A percentile compares a stretch with the other conserved stretches of the same genome.
Evolutionary conservation across 2,888 invertebrate genomes (phyloP).

Genomic region (Auanema freiburgensis): DNA sequence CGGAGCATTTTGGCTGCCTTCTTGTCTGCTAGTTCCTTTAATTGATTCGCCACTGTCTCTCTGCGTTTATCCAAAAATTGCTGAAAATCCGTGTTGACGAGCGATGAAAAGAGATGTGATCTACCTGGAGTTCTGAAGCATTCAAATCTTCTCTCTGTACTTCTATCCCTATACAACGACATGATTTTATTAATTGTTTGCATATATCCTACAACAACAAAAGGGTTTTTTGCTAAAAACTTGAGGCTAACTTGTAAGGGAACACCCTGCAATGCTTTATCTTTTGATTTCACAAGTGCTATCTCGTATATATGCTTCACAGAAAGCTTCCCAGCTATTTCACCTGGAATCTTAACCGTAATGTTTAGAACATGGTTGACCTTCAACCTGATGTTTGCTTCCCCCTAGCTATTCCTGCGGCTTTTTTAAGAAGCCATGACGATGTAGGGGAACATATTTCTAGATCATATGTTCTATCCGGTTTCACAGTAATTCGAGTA

Average conservation of each 20-base stretch:
- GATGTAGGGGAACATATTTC: conserved; percentile 84
- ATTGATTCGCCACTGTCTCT: conserved; percentile 49
- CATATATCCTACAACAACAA: conserved; percentile 41
- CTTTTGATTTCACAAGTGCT: conserved; percentile 80
- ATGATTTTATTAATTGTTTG: conserved; percentile 44
- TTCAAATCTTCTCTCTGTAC: conserved; percentile 58
- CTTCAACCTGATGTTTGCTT: conserved; percentile 36
- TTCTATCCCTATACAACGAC: conserved; percentile 52
- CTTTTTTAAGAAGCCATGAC: conserved; percentile 83
- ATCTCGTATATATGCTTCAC: conserved; percentile 96
- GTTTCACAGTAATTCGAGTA: conserved; percentile 63
- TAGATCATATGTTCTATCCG: conserved; percentile 83
- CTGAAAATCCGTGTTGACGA: conserved; percentile 13
- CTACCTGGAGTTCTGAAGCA: conserved; percentile 34
- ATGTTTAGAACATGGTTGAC: neutral
- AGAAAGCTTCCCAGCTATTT: conserved; percentile 82
- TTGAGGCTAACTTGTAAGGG: conserved; percentile 49
- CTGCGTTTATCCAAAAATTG: conserved; percentile 50
- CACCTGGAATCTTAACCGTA: conserved; percentile 34
- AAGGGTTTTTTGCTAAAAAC: neutral
- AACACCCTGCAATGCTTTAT: conserved; percentile 56
- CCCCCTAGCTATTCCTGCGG: conserved; percentile 85
- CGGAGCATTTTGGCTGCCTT: conserved; percentile 62
- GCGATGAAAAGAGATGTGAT: neutral
- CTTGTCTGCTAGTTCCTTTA: conserved; percentile 58